A percentile compares a stretch with the other conserved stretches of the same genome.
These are phyloP conservation scores for Lasioglossum morio DNA, from an alignment of 2,888 invertebrate genomes.

Conservation along the genomic window DNA sequence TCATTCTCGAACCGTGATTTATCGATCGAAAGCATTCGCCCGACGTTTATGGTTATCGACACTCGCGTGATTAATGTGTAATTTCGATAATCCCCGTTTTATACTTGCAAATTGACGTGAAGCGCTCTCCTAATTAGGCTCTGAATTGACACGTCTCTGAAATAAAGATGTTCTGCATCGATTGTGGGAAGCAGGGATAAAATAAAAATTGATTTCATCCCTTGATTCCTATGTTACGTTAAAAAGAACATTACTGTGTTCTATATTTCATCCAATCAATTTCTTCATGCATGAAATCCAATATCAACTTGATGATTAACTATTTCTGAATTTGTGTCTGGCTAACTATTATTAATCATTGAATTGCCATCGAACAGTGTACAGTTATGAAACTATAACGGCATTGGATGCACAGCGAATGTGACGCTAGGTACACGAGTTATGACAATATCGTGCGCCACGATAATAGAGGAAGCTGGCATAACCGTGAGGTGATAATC, in stretches of 20 bases:
- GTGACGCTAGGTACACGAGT: not conserved
- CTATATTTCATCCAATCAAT: too few species aligned
- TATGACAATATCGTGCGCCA: not conserved
- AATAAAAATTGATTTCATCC: too few species aligned
- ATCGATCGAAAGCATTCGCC: not conserved
- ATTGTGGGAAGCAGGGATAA: too few species aligned
- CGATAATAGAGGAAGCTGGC: not conserved
- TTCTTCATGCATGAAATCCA: too few species aligned
- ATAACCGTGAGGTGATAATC: not conserved
- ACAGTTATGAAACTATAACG: not conserved
- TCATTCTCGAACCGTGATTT: not conserved
- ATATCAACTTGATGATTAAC: too few species aligned
- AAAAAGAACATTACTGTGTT: too few species aligned
- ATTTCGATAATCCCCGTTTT: not conserved
- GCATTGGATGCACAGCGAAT: not conserved
- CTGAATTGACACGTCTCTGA: not conserved
- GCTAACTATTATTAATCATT: too few species aligned
- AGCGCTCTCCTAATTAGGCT: not conserved
- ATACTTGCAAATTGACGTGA: not conserved
- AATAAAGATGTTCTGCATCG: too few species aligned
- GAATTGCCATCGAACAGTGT: not conserved
- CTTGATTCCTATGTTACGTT: too few species aligned
- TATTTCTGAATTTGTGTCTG: too few species aligned
- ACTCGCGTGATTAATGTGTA: not conserved
- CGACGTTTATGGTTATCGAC: not conserved